phyloP scores from a whole-genome alignment of 2,888 invertebrate genomes.

The Marronus borbonicus region DNA sequence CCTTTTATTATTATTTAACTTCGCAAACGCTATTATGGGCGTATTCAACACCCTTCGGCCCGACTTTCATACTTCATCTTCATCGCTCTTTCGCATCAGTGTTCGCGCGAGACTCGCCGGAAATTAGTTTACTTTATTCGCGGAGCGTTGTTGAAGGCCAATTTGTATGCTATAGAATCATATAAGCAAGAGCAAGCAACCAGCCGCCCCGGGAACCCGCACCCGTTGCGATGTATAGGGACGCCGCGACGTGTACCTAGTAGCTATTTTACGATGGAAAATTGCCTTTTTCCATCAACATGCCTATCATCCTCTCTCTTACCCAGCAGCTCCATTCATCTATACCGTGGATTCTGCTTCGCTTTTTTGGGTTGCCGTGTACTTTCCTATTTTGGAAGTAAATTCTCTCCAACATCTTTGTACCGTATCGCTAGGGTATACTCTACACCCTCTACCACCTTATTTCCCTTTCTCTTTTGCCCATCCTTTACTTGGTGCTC shows the following conservation, averaged over 20 bases:
- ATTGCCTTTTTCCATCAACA: slow-evolving; percentile 32
- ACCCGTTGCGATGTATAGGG: too few relatives aligned
- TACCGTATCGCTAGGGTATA: too few relatives aligned
- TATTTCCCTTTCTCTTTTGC: too few relatives aligned
- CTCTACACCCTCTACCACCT: too few relatives aligned
- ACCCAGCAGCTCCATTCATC: slow-evolving; percentile 21
- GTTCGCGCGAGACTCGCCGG: background rate
- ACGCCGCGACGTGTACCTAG: background rate
- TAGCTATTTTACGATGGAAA: slow-evolving; percentile 27
- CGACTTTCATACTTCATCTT: background rate
- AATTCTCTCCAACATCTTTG: too few relatives aligned
- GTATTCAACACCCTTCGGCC: background rate
- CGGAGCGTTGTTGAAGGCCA: slow-evolving; percentile 19
- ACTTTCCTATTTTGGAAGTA: background rate
- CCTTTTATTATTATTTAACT: too few relatives aligned
- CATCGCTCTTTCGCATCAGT: background rate
- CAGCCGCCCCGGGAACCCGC: background rate
- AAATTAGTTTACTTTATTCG: slow-evolving; percentile 31
- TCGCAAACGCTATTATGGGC: too few relatives aligned
- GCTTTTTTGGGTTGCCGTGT: background rate
- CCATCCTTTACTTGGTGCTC: too few relatives aligned
- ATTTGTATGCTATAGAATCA: slow-evolving; percentile 20
- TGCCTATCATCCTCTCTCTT: slow-evolving; percentile 5
- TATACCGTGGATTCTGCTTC: background rate
- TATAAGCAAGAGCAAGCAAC: background rate